These are phyloP conservation scores for Phyllopteryx taeniolatus DNA, from an alignment of 2,113 vertebrate species.

Conservation along the genomic window DNA sequence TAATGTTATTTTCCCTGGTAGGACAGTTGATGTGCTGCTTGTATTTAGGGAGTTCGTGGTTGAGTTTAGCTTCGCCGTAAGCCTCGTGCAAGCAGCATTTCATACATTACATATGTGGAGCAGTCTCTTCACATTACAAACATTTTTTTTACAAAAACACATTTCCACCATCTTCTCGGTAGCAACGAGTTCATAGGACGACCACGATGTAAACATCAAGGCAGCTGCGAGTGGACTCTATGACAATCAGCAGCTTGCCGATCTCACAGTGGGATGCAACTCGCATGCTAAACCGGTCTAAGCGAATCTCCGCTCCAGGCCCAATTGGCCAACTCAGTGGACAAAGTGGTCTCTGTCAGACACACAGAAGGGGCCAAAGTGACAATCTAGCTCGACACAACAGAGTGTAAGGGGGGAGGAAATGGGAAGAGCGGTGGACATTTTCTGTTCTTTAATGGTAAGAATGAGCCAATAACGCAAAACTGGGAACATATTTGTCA, in stretches of 20 bases:
- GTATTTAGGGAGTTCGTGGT: no score
- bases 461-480: background rate
- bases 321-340: background rate
- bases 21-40: no score
- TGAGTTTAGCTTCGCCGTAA: no score
- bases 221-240: background rate
- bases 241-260: background rate
- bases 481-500: background rate
- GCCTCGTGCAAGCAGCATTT: no score
- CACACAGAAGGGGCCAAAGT: background rate
- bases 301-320: background rate
- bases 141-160: background rate
- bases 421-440: background rate
- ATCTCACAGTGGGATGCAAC: background rate
- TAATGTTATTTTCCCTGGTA: no score
- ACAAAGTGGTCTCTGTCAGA: slow-evolving; percentile 3
- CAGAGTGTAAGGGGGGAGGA: background rate
- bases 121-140: background rate
- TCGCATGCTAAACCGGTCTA: background rate
- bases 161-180: background rate
- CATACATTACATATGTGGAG: background rate
- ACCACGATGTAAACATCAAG: background rate
- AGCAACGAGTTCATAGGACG: background rate
- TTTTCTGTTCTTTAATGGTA: background rate
- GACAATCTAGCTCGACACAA: background rate